Percentiles rank a stretch among this genome's conserved stretches.
Conservation (phyloP, 2,888 invertebrate genomes). For the Scaptomyza parva region DNA sequence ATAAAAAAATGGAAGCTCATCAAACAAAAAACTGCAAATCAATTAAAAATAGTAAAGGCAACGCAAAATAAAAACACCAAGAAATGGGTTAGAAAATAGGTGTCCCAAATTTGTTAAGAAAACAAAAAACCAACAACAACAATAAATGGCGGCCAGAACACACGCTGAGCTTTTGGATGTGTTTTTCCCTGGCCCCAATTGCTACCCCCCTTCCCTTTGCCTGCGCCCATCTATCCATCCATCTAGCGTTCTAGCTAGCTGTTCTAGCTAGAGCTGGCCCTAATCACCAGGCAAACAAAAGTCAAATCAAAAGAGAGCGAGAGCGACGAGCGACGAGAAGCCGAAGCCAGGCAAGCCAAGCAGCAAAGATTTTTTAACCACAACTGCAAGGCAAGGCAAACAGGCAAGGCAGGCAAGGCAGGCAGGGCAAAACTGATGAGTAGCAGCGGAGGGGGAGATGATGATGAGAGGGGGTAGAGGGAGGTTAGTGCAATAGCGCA, state of each 20-base stretch:
- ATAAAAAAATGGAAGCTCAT: neutral
- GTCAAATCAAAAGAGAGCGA: constrained; percentile 70
- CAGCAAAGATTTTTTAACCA: constrained; percentile 59
- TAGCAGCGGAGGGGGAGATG: neutral
- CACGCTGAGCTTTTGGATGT: constrained; percentile 35
- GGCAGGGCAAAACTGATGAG: constrained; percentile 24
- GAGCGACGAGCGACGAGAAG: too few species aligned
- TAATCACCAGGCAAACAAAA: constrained; percentile 76
- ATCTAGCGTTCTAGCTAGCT: constrained; percentile 9
- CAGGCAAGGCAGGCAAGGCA: constrained; percentile 50
- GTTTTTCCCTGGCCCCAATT: constrained; percentile 1
- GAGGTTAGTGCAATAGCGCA: constrained; percentile 36
- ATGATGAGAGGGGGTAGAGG: neutral
- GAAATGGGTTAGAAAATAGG: neutral
- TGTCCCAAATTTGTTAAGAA: constrained; percentile 10
- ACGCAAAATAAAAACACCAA: constrained; percentile 23
- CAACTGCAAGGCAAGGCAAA: constrained; percentile 35
- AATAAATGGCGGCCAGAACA: constrained; percentile 59
- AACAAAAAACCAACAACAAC: constrained; percentile 37
- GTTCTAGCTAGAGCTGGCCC: constrained; percentile 46
- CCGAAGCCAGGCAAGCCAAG: constrained; percentile 57
- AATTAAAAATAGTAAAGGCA: constrained; percentile 59
- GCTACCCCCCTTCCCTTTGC: neutral
- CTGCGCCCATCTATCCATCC: neutral
- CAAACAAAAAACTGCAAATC: constrained; percentile 40